Base-by-base conservation (phyloP, 2,113 vertebrate genomes). In the Tiliqua scincoides region DNA sequence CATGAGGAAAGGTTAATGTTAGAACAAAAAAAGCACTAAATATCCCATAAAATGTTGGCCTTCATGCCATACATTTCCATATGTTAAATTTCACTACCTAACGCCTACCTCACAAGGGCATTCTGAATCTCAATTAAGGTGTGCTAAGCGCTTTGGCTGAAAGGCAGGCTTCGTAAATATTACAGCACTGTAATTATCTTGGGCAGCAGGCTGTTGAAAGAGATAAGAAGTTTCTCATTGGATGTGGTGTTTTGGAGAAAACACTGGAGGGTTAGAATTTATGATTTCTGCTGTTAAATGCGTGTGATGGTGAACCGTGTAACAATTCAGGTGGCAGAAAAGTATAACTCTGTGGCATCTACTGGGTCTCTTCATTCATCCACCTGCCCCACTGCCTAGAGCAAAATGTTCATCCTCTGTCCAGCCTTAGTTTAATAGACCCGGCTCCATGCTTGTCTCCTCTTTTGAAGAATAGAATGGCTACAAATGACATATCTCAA, bases 301-400 rank as follows among this genome's bases (percentile, higher is more conserved):
- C 54, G 72, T 78, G 52, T 21, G 40, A 40, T 30, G 67, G 73
- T 18, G 48, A 40, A 57, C 61, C 9, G 37, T 43, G 72, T 40
- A 68, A 86, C 67, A 57, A 83, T 40, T 25, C 12, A 15, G 76
- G 40, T 12, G 87, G 68, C 89, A 63, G 35, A 87, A 86, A 88
- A 72, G 67, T 85, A 79, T 84, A 89, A 89, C 87, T 8, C 30
- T 73, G 25, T 63, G 30, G 54, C 32, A 40, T 86, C 82, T 86
- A 86, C 68, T 91, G 85, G 54, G 85, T 90, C 77, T 63, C 81
- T 88, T 91, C 73, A 87, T 86, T 88, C 85, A 57, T 84, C 79
- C 74, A 1, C 0, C 32, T 68, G 27, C 73, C 40, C 43, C 68
- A 61, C 48, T 74, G 85, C 82, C 54, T 86, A 17, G 67, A 89